Conservation (phyloP, 2,797 vertebrate genomes). For the Myotis daubentonii region DNA sequence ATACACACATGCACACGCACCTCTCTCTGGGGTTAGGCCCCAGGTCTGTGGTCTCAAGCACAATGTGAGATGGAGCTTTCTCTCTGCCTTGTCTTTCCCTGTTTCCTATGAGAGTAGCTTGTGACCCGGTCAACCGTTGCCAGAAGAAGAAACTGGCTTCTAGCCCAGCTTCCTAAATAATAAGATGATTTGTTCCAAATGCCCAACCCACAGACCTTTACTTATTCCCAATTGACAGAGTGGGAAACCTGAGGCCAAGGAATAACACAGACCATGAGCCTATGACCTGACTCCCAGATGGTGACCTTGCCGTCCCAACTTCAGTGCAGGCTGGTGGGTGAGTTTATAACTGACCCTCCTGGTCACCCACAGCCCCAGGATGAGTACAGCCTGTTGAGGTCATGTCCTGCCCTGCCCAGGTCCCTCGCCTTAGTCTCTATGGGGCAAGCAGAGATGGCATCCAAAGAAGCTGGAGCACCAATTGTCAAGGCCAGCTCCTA, state of each 20-base stretch:
- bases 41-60: neutral
- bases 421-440: neutral
- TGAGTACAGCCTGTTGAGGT: neutral
- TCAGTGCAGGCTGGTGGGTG: neutral
- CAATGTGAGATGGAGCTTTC: neutral
- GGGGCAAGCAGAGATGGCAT: neutral
- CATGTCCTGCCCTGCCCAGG: neutral
- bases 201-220: neutral
- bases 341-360: neutral
- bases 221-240: neutral
- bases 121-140: neutral
- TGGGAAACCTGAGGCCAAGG: neutral
- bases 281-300: neutral
- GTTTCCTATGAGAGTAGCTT: neutral
- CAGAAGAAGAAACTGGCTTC: constrained; percentile 13
- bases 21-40: neutral
- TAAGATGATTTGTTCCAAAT: neutral
- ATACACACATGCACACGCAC: neutral
- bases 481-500: neutral
- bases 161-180: constrained; percentile 12
- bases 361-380: neutral
- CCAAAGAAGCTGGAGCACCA: neutral
- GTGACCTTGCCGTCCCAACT: neutral
- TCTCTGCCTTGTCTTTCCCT: neutral
- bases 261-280: neutral